A percentile compares a stretch with the other conserved stretches of the same genome.
Evolutionary conservation across 2,888 invertebrate species (phyloP).

Genomic region (Sacculina carcini): DNA sequence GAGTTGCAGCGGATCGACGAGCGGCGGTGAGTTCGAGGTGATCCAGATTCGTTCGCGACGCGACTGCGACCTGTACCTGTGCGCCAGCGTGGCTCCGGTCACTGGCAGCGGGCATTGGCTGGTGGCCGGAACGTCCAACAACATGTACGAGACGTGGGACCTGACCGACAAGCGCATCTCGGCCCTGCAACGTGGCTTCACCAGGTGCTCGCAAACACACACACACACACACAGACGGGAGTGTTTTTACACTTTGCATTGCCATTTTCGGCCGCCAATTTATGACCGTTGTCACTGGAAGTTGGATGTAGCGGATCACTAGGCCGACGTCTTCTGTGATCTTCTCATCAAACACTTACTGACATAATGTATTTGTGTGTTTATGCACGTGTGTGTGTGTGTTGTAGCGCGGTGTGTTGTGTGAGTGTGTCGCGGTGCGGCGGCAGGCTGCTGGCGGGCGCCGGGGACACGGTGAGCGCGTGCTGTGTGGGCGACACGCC

Average conservation of each 20-base stretch:
- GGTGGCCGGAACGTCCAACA: neutral
- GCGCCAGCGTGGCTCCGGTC: neutral
- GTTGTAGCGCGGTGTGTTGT: too few relatives aligned
- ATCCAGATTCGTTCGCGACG: neutral
- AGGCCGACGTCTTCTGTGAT: too few relatives aligned
- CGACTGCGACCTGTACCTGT: slow-evolving; percentile 1
- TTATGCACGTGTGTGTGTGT: too few relatives aligned
- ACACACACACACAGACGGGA: too few relatives aligned
- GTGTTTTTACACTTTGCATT: too few relatives aligned
- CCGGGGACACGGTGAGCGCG: neutral
- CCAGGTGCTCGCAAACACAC: too few relatives aligned
- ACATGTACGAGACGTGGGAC: slow-evolving; percentile 3
- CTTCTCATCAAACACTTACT: too few relatives aligned
- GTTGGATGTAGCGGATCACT: too few relatives aligned
- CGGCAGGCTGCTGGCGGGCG: neutral
- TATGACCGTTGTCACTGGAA: too few relatives aligned
- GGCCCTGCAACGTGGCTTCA: neutral
- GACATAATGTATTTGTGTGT: too few relatives aligned
- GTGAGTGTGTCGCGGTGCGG: neutral
- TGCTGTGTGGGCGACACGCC: neutral
- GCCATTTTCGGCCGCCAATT: too few relatives aligned
- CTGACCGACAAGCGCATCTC: neutral
- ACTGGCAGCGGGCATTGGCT: neutral
- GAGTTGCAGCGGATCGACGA: neutral
- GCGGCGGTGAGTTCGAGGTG: neutral